Conservation (phyloP, 1,140 invertebrate species). For the Scaptodrosophila lebanonensis region DNA sequence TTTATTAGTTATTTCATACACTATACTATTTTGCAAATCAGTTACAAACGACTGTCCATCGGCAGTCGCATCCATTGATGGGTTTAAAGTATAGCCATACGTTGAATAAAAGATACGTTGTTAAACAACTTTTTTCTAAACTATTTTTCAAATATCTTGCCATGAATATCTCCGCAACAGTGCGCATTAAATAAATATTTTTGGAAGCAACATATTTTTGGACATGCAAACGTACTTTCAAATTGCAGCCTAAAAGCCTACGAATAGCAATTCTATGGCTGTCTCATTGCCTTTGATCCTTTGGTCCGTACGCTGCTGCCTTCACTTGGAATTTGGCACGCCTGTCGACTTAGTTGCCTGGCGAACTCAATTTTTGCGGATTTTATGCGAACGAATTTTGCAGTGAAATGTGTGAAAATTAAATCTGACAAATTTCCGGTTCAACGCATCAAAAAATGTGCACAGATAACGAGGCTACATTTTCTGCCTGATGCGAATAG, state of each 20-base stretch:
- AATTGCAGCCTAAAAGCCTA: slow-evolving; percentile 10
- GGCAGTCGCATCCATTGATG: too few species aligned
- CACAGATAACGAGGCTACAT: slow-evolving; percentile 25
- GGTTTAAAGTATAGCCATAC: too few species aligned
- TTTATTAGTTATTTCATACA: too few species aligned
- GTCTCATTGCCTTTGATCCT: slow-evolving; percentile 4
- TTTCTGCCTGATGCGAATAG: slow-evolving; percentile 47
- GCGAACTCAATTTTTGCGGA: slow-evolving; percentile 37
- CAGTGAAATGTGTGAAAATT: slow-evolving; percentile 60
- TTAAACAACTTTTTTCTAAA: too few species aligned
- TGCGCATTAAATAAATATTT: too few species aligned
- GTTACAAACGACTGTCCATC: too few species aligned
- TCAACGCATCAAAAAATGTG: slow-evolving; percentile 11
- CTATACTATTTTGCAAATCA: too few species aligned
- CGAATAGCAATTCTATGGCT: slow-evolving; percentile 20
- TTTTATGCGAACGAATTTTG: slow-evolving; percentile 20
- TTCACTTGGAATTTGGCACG: slow-evolving; percentile 33
- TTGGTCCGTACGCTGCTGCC: background rate
- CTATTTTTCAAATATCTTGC: too few species aligned
- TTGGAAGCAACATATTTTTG: too few species aligned
- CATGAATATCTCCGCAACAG: too few species aligned
- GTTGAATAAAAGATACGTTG: too few species aligned
- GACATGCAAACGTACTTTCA: too few species aligned
- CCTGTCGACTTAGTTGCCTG: slow-evolving; percentile 46
- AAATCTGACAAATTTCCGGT: slow-evolving; percentile 69